phyloP scores from a whole-genome alignment of 37 sponge, comb jelly and placozoan species.

The Haliclona indistincta region DNA sequence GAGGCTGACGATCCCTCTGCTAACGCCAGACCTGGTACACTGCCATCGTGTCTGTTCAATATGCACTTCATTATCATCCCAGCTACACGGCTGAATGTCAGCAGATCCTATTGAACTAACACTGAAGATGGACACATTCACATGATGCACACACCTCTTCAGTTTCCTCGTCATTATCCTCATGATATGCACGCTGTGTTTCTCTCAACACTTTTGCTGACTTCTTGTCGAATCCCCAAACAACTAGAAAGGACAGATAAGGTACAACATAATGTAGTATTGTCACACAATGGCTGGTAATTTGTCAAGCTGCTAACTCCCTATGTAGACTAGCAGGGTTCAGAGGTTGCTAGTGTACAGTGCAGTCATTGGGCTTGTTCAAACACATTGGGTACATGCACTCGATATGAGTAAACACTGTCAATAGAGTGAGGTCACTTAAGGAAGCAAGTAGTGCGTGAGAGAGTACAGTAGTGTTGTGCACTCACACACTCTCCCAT shows the following conservation, averaged over 20 bases:
- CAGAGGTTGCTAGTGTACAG: too few relatives aligned
- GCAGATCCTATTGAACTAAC: constrained; percentile 24
- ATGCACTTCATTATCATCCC: constrained; percentile 55
- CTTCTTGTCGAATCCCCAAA: constrained; percentile 76
- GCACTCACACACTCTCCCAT: constrained; percentile 77
- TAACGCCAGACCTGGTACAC: constrained; percentile 57
- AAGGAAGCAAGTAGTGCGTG: too few relatives aligned
- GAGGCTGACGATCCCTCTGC: constrained; percentile 18
- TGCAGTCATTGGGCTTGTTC: too few relatives aligned
- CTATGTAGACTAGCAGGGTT: too few relatives aligned
- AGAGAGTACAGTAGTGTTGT: too few relatives aligned
- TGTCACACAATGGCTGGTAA: neutral
- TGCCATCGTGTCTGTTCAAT: constrained; percentile 46
- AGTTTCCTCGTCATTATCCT: neutral
- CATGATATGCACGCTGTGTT: neutral
- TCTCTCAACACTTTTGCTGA: constrained; percentile 26
- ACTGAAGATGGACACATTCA: neutral
- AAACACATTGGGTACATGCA: too few relatives aligned
- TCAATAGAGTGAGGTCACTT: too few relatives aligned
- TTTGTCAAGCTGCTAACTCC: neutral
- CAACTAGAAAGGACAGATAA: constrained; percentile 35
- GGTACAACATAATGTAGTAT: neutral
- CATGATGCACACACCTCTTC: neutral
- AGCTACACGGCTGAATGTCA: constrained; percentile 66
- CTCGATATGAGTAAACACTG: too few relatives aligned